Evolutionary conservation across 2,113 vertebrate species (phyloP), one percentile per base, ranked within the genome.

Genomic region (Gobiocypris rarus): DNA sequence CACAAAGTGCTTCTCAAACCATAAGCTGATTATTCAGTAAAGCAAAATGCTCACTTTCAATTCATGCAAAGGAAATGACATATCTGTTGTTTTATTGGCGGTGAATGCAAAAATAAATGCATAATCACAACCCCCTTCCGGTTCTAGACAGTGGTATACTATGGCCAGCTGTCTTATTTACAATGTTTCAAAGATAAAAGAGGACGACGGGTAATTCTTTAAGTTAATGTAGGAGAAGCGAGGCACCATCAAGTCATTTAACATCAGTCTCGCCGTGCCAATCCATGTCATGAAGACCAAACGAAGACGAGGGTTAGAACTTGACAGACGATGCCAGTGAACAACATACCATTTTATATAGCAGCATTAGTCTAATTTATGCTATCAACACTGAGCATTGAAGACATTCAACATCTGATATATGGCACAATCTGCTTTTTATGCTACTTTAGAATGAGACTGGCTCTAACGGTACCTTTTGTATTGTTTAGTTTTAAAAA

Each of bases 1-100:
- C 31, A 43, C 8, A 78, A 61, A 78, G 34, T 3, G 56, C 56
- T 17, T 61, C 76, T 79, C 76, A 63, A 79, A 61, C 56, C n/a
- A 63, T 79, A 63, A 61, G 22, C 13, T 45, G 38, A 79, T 59
- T 45, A 79, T 43, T 79, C 56, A 61, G 34, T 61, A 61, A 43
- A 79, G 76, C 56, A 28, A 43, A 63, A 26, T 63, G 56, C 15
- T 78, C 15, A 4, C 34, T 61, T 38, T 61, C 22, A 19, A 26
- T 26, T n/a, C n/a, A n/a, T 26, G n/a, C 56, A 45, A 79, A 61
- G 34, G 6, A 59, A 15, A 24, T 77, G 0, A 4, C 13, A 28
- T 24, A 61, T 63, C 38, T 28, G 22, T 9, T 77, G 14, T 59
- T 77, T 24, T 59, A 41, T 43, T 34, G 19, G 41, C 1, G 1